Conservation (phyloP, 1,140 invertebrate genomes). For the Rhyzopertha dominica region DNA sequence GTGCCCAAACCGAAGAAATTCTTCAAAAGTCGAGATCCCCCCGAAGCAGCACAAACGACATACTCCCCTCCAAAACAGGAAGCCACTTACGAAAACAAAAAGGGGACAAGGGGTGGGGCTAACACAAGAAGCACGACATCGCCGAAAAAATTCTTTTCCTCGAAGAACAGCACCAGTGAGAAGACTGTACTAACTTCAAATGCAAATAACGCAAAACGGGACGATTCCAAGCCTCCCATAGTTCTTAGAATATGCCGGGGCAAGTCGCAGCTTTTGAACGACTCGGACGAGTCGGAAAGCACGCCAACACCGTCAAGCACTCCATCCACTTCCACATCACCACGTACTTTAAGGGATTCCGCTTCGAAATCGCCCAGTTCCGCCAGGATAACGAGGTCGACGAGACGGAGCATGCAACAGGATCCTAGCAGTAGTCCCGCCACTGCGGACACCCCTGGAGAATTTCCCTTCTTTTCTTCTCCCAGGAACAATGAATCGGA, state of each 20-base stretch:
- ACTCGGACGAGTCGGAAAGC: conserved; percentile 41
- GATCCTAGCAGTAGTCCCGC: conserved; percentile 41
- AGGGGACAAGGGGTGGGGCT: neutral
- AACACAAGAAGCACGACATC: conserved; percentile 23
- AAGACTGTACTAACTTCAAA: conserved; percentile 42
- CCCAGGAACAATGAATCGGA: conserved; percentile 34
- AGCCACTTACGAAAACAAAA: too few species aligned
- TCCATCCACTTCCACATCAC: conserved; percentile 35
- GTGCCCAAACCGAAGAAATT: conserved; percentile 77
- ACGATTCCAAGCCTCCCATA: conserved; percentile 59
- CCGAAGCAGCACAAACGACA: conserved; percentile 41
- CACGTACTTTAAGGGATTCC: conserved; percentile 30
- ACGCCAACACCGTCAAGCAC: conserved; percentile 38
- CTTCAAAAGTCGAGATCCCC: conserved; percentile 73
- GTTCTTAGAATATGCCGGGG: conserved; percentile 63
- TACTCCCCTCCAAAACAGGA: conserved; percentile 21
- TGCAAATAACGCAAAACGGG: conserved; percentile 40
- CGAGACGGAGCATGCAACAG: conserved; percentile 41
- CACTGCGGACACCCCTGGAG: conserved; percentile 36
- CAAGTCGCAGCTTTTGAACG: conserved; percentile 53
- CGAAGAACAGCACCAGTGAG: conserved; percentile 39
- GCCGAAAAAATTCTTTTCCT: conserved; percentile 37
- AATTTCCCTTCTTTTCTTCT: conserved; percentile 38
- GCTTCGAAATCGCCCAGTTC: conserved; percentile 18
- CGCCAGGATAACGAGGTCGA: conserved; percentile 34